These are phyloP conservation scores for Augiades crinisus DNA, from an alignment of 2,888 invertebrate genomes.

Conservation along the genomic window DNA sequence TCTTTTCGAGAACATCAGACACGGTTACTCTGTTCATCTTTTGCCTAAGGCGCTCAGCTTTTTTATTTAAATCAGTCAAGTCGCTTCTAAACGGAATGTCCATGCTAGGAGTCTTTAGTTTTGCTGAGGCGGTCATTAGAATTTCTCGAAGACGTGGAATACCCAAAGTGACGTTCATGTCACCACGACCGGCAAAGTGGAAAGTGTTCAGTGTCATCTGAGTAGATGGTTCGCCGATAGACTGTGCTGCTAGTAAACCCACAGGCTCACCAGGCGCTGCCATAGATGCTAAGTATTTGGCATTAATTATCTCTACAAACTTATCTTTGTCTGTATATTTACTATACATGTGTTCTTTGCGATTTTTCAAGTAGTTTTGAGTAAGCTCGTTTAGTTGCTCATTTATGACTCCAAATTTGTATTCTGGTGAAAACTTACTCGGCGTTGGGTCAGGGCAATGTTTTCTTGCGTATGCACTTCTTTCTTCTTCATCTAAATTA, in stretches of 20 bases:
- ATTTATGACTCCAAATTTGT: constrained; percentile 90
- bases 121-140: constrained; percentile 96
- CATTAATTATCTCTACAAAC: constrained; percentile 86
- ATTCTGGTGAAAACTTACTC: constrained; percentile 86
- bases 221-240: constrained; percentile 99
- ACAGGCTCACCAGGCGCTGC: constrained; percentile 98
- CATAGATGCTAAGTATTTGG: constrained; percentile 89
- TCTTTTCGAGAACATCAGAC: constrained; percentile 88
- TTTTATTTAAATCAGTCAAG: constrained; percentile 65
- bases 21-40: constrained; percentile 90
- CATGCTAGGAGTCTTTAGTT: constrained; percentile 97
- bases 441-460: constrained; percentile 89
- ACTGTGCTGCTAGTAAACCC: constrained; percentile 97
- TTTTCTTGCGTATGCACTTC: constrained; percentile 74
- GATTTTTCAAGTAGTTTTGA: constrained; percentile 78
- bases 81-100: constrained; percentile 90
- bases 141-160: constrained; percentile 98
- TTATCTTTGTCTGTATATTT: constrained; percentile 63
- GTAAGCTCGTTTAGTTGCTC: constrained; percentile 89
- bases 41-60: constrained; percentile 86
- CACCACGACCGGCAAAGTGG: constrained; percentile 99
- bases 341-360: constrained; percentile 50
- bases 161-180: constrained; percentile 99
- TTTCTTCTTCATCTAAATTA: constrained; percentile 81
- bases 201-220: constrained; percentile 99